A percentile compares a stretch with the other conserved stretches of the same genome.
Evolutionary conservation across 2,113 vertebrate species (phyloP).

Genomic region (Chiloscyllium plagiosum): DNA sequence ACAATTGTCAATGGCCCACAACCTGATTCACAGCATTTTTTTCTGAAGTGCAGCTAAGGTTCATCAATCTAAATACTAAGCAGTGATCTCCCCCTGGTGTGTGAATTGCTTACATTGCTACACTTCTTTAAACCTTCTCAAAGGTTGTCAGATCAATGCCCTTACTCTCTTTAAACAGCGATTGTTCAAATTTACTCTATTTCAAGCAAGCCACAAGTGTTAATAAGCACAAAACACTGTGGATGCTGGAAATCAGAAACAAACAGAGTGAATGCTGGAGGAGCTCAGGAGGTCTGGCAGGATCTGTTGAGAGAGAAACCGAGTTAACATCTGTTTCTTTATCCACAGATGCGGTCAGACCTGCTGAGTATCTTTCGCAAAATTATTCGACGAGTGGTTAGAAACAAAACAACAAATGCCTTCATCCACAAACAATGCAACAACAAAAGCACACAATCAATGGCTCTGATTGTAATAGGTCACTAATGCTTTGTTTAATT

Average conservation of each 20-base stretch:
- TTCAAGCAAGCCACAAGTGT: background rate
- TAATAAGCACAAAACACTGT: too few relatives aligned
- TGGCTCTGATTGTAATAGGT: background rate
- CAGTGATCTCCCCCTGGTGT: background rate
- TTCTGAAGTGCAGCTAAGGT: background rate
- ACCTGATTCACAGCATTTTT: background rate
- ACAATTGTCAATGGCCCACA: background rate
- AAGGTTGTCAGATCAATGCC: background rate
- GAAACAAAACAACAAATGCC: background rate
- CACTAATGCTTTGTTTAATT: background rate
- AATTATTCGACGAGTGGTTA: background rate
- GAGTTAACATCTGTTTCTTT: too few relatives aligned
- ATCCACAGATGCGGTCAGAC: too few relatives aligned
- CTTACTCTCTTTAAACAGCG: background rate
- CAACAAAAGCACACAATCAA: background rate
- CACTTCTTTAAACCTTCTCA: background rate
- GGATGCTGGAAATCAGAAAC: too few relatives aligned
- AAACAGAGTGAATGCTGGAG: too few relatives aligned
- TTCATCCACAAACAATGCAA: background rate
- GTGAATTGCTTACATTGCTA: background rate
- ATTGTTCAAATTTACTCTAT: background rate
- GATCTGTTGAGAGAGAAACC: too few relatives aligned
- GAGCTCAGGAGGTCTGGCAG: too few relatives aligned
- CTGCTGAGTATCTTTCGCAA: too few relatives aligned
- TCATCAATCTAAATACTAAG: background rate